phyloP scores from a whole-genome alignment of 2,113 vertebrate genomes.

The Vimba vimba region DNA sequence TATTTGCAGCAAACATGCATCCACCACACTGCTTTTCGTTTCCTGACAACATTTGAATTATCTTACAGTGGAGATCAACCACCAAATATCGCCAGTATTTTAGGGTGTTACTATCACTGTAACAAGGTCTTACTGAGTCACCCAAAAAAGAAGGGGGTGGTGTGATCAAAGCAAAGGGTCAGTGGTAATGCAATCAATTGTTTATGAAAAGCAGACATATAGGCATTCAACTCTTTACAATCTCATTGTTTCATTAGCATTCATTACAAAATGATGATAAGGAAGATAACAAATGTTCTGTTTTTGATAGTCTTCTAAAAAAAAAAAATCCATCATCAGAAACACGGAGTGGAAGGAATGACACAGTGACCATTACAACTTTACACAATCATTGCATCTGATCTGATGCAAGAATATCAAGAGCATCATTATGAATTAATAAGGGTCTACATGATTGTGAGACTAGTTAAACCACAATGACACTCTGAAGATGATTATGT shows the following conservation, averaged over 20 bases:
- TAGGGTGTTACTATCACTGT: background rate
- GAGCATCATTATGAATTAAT: slow-evolving; percentile 4
- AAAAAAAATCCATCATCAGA: background rate
- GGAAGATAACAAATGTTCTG: background rate
- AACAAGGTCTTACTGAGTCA: no score
- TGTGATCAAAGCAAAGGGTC: background rate
- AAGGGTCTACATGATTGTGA: background rate
- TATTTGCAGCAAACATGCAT: background rate
- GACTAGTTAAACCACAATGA: background rate
- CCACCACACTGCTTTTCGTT: background rate
- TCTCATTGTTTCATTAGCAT: background rate
- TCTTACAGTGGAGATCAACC: background rate
- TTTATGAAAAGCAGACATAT: background rate
- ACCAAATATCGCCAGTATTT: background rate
- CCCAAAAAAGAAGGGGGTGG: background rate
- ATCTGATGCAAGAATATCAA: slow-evolving; percentile 33
- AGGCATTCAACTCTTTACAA: background rate
- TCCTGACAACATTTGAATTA: background rate
- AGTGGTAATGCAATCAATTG: background rate
- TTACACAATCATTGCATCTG: slow-evolving; percentile 15
- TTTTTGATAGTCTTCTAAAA: background rate
- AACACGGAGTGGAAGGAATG: no score
- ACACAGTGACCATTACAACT: background rate
- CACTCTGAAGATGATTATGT: background rate
- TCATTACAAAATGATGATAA: background rate